These are phyloP conservation scores for Betta splendens DNA, from an alignment of 2,797 vertebrate species.

Conservation along the genomic window DNA sequence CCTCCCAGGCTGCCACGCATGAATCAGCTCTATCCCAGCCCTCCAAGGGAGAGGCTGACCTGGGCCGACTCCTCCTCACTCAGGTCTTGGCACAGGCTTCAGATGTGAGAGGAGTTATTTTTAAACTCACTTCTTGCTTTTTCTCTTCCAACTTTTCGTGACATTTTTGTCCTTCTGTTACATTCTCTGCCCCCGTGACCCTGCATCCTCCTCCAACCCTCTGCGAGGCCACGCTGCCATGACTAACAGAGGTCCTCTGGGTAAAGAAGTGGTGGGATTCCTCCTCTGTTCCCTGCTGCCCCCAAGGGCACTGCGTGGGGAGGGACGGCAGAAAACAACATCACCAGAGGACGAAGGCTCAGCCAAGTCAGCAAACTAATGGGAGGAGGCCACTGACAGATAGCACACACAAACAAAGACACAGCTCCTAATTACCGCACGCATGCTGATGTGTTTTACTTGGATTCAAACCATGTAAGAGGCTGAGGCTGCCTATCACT, in stretches of 20 bases:
- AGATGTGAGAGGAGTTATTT: constrained; percentile 27
- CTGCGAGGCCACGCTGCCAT: constrained; percentile 52
- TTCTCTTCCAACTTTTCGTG: constrained; percentile 11
- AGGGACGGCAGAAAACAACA: constrained; percentile 55
- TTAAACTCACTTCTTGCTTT: constrained; percentile 19
- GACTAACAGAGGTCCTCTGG: constrained; percentile 54
- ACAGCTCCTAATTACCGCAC: constrained; percentile 59
- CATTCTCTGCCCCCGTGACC: constrained; percentile 45
- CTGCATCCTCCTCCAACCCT: constrained; percentile 50
- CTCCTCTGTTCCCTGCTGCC: constrained; percentile 28
- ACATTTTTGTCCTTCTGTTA: constrained; percentile 29
- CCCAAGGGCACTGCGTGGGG: constrained; percentile 18
- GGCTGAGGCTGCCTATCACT: constrained; percentile 27
- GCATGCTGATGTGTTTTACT: constrained; percentile 66
- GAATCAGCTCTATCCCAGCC: constrained; percentile 29
- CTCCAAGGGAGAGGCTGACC: constrained; percentile 29
- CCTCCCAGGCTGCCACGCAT: constrained; percentile 46
- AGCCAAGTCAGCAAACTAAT: constrained; percentile 63
- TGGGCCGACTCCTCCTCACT: constrained; percentile 31
- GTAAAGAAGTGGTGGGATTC: constrained; percentile 53
- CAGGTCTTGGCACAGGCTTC: constrained; percentile 18
- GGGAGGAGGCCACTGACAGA: constrained; percentile 61
- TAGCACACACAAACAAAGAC: constrained; percentile 35
- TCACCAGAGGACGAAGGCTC: constrained; percentile 43
- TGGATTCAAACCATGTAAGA: constrained; percentile 45